Conservation (phyloP, 37 sponge, comb jelly and placozoan species). For the Beroe forskalii region DNA sequence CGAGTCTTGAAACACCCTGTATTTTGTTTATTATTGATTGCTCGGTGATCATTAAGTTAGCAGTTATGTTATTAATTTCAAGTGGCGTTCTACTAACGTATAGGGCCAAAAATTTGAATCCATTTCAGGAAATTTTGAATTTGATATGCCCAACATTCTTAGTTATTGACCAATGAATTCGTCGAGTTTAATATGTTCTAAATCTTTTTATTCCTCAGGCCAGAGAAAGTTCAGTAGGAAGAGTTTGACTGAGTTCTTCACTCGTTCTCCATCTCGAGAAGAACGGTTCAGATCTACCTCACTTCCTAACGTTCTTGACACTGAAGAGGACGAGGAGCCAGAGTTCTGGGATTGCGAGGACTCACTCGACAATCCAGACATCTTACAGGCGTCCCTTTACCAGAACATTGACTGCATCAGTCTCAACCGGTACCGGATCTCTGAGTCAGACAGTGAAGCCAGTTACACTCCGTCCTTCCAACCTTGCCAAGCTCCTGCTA, state of each 20-base stretch:
- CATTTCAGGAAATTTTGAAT: no score
- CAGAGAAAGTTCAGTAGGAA: neutral
- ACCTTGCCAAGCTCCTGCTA: neutral
- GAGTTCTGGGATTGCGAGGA: slow-evolving; percentile 2
- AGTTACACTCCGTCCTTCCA: neutral
- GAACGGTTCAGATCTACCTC: neutral
- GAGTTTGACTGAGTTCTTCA: neutral
- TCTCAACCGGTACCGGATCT: neutral
- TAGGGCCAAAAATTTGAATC: no score
- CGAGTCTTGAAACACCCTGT: no score
- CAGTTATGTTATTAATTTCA: no score
- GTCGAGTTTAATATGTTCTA: no score
- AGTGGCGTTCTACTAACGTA: no score
- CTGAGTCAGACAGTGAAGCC: slow-evolving; percentile 12
- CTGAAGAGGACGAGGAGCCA: neutral
- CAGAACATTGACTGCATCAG: slow-evolving; percentile 55
- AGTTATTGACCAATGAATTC: no score
- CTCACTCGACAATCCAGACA: neutral
- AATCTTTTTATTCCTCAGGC: no score
- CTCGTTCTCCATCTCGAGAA: neutral
- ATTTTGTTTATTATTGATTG: no score
- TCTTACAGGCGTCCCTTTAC: neutral
- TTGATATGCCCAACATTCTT: no score
- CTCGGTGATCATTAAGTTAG: no score
- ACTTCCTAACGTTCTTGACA: neutral